Evolutionary conservation across 2,113 vertebrate genomes (phyloP).

Genomic region (Astatoreochromis straeleni): DNA sequence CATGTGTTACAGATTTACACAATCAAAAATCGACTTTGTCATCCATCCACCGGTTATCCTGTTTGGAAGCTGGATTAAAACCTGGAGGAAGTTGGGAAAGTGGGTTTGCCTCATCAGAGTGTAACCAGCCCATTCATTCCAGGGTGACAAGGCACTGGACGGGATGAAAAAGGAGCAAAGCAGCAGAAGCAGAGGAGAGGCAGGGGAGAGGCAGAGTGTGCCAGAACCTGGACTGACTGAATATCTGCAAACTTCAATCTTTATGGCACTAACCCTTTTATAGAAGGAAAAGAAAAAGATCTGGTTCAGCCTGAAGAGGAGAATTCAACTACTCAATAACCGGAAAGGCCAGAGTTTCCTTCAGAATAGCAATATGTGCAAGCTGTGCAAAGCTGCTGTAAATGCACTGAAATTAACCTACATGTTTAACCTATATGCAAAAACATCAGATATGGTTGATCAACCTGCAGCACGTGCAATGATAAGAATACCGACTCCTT

Average conservation of each 20-base stretch:
- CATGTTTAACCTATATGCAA: not conserved
- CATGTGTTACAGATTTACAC: not conserved
- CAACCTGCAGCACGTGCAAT: not conserved
- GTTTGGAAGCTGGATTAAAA: not conserved
- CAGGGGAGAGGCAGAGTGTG: constrained; percentile 3
- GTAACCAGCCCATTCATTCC: constrained; percentile 21
- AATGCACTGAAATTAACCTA: not conserved
- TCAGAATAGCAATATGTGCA: not conserved
- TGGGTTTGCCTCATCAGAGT: not conserved
- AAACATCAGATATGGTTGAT: not conserved
- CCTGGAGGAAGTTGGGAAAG: constrained; percentile 3
- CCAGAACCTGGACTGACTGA: constrained; percentile 15
- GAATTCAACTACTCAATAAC: not conserved
- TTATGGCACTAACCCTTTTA: not conserved
- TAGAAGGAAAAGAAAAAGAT: not conserved
- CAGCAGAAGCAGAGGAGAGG: constrained; percentile 1
- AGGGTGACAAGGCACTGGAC: constrained; percentile 16
- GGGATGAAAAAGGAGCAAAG: constrained; percentile 19
- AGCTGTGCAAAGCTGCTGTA: not conserved
- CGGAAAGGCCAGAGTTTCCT: not conserved
- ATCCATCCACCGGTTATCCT: not conserved
- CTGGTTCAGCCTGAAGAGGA: not conserved
- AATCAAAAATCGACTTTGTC: not conserved
- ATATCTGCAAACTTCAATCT: not conserved
- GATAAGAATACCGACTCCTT: not conserved